Evolutionary conservation across 2,888 invertebrate genomes (phyloP).

Genomic region (Blera fallax): DNA sequence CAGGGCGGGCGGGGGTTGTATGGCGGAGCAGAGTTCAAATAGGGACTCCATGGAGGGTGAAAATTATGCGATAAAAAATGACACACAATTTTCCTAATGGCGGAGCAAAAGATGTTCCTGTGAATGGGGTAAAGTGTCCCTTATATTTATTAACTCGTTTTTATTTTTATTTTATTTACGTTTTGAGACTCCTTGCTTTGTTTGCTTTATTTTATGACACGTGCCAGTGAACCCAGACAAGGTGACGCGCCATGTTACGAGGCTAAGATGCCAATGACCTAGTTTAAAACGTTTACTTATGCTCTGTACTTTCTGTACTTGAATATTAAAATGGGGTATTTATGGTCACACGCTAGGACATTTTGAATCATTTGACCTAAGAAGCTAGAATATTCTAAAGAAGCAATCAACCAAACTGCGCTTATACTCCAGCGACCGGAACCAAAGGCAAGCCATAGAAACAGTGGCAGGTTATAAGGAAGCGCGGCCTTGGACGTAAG

Average conservation of each 20-base stretch:
- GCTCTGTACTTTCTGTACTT: too few relatives aligned
- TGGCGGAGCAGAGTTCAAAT: neutral
- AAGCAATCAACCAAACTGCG: too few relatives aligned
- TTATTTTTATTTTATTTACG: neutral
- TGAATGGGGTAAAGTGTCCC: conserved; percentile 36
- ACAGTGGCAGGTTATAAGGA: too few relatives aligned
- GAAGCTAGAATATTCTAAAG: too few relatives aligned
- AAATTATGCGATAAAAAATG: conserved; percentile 70
- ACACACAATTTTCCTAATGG: conserved; percentile 59
- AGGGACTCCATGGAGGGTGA: conserved; percentile 32
- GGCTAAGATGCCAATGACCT: too few relatives aligned
- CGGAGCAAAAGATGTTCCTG: conserved; percentile 32
- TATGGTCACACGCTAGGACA: too few relatives aligned
- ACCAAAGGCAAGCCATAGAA: too few relatives aligned
- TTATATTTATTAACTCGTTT: conserved; percentile 45
- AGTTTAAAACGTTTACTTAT: too few relatives aligned
- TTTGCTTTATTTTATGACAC: neutral
- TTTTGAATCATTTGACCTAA: too few relatives aligned
- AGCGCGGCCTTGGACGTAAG: too few relatives aligned
- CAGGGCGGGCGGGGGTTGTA: neutral
- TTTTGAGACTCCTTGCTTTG: neutral
- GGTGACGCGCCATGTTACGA: neutral
- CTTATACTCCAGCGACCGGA: too few relatives aligned
- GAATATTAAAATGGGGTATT: too few relatives aligned
- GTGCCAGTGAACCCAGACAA: neutral